These are phyloP conservation scores for Orthonyx spaldingii DNA, from an alignment of 2,113 vertebrate species.

Conservation along the genomic window DNA sequence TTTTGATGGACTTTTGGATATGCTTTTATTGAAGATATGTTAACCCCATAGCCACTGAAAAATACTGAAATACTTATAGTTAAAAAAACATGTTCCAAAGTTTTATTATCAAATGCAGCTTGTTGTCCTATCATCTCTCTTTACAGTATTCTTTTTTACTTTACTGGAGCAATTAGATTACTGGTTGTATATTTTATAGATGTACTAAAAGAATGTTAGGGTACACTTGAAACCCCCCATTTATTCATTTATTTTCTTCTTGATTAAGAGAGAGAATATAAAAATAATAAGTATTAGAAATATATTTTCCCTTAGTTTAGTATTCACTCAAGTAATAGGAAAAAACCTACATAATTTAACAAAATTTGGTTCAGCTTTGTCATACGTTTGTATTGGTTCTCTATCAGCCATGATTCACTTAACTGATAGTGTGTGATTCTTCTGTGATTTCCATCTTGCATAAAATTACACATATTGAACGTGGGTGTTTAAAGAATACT, in stretches of 20 bases:
- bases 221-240: neutral
- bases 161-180: neutral
- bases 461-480: neutral
- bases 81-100: accelerated
- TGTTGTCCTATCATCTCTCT: neutral
- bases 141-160: neutral
- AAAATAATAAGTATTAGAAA: neutral
- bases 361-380: neutral
- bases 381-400: neutral
- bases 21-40: neutral
- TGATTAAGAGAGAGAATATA: neutral
- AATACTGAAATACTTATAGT: neutral
- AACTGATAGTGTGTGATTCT: neutral
- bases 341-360: neutral
- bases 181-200: neutral
- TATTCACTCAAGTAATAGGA: neutral
- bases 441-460: neutral
- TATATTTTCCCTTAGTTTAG: neutral
- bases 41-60: neutral
- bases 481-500: slow-evolving; percentile 29
- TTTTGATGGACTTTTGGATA: neutral
- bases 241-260: neutral
- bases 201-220: neutral
- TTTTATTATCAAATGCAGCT: neutral
- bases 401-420: neutral